These are phyloP conservation scores for Chrysaora quinquecirrha DNA, from an alignment of 30 jellyfish, hydroid and myxozoan genomes.

Conservation along the genomic window DNA sequence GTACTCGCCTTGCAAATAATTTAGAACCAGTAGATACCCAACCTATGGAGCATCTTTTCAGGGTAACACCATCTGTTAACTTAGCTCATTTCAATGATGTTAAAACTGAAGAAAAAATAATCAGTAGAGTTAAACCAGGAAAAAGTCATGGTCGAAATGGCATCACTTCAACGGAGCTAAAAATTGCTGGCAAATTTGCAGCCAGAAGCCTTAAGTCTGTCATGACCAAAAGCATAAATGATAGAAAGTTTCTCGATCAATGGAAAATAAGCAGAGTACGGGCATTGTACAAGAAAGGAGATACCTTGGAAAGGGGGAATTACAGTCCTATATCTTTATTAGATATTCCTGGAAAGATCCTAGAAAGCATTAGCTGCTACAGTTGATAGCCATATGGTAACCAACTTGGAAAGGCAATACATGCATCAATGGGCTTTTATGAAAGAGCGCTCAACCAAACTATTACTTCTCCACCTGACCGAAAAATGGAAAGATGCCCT, in stretches of 20 bases:
- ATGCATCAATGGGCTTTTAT: no score
- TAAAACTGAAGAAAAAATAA: neutral
- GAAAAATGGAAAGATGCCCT: no score
- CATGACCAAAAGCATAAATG: slow-evolving; percentile 21
- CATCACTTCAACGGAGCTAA: neutral
- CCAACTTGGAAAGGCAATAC: no score
- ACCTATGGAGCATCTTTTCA: slow-evolving; percentile 2
- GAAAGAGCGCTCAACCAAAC: no score
- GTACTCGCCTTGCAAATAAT: slow-evolving; percentile 18
- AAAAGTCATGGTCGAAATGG: neutral
- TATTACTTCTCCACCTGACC: no score
- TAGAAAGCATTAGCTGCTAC: no score
- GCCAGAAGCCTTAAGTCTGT: slow-evolving; percentile 3
- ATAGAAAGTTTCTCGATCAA: slow-evolving; percentile 51
- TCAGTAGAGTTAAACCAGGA: slow-evolving; percentile 2
- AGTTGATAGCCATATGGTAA: no score
- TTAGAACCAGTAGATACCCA: slow-evolving; percentile 2
- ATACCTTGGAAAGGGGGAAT: slow-evolving; percentile 22
- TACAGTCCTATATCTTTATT: slow-evolving; percentile 13
- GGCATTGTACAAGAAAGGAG: slow-evolving; percentile 4
- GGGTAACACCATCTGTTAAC: slow-evolving; percentile 1
- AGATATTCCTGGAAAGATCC: slow-evolving; percentile 20
- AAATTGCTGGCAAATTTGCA: slow-evolving; percentile 1
- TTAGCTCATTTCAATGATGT: neutral
- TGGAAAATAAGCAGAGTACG: slow-evolving; percentile 58